Percentiles rank a stretch among this genome's conserved stretches.
phyloP scores from a whole-genome alignment of 2,888 invertebrate species.

The Drosophila putrida region DNA sequence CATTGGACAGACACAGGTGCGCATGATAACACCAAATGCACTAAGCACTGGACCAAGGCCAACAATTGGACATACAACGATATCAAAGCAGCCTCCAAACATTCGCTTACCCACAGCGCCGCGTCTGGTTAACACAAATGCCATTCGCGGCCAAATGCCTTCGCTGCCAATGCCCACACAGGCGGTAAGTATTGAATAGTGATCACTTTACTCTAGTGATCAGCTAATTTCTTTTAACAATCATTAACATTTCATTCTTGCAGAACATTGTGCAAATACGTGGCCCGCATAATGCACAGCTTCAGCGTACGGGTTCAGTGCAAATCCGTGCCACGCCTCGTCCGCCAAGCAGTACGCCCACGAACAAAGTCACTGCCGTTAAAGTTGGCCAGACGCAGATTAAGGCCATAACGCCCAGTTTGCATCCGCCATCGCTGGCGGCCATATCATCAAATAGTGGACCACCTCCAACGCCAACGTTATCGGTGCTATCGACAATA shows the following conservation, averaged over 20 bases:
- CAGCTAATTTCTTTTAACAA: too few species aligned
- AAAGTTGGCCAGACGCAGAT: conserved; percentile 86
- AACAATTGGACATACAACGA: conserved; percentile 85
- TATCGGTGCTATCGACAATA: conserved; percentile 80
- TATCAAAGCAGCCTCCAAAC: conserved; percentile 85
- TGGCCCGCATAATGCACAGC: conserved; percentile 79
- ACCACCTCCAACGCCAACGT: conserved; percentile 71
- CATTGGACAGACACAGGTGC: conserved; percentile 87
- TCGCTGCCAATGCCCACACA: conserved; percentile 82
- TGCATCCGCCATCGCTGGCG: conserved; percentile 82
- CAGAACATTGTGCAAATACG: conserved; percentile 85
- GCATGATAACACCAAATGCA: conserved; percentile 87
- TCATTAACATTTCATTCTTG: not conserved
- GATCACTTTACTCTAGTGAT: too few species aligned
- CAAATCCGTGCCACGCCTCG: conserved; percentile 83
- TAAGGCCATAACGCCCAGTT: conserved; percentile 81
- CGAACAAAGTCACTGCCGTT: conserved; percentile 82
- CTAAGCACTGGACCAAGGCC: conserved; percentile 77
- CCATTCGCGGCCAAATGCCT: conserved; percentile 81
- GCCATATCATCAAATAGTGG: conserved; percentile 82
- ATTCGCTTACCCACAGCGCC: conserved; percentile 84
- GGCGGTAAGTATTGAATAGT: conserved; percentile 74
- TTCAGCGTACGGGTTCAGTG: conserved; percentile 82
- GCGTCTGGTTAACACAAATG: conserved; percentile 76
- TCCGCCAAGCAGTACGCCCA: conserved; percentile 75